Percentiles rank a stretch among this genome's conserved stretches.
Conservation (phyloP, 2,113 vertebrate genomes). For the Cynopterus brachyotis region DNA sequence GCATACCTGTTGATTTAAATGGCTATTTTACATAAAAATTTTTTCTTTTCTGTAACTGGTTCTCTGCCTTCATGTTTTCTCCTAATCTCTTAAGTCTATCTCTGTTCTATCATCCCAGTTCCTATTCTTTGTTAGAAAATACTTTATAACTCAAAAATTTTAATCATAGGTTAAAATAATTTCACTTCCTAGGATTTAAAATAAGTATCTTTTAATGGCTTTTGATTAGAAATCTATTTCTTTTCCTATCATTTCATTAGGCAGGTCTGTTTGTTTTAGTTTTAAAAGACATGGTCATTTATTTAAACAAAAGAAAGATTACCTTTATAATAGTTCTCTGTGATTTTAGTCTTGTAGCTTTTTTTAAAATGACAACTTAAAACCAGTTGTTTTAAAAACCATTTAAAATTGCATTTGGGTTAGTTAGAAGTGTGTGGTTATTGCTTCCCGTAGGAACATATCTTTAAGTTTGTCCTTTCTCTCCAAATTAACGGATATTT, state of each 20-base stretch:
- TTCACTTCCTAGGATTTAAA: not conserved
- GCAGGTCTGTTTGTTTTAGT: not conserved
- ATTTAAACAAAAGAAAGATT: not conserved
- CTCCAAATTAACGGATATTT: not conserved
- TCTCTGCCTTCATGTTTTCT: not conserved
- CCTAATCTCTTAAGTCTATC: not conserved
- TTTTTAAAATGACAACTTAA: not conserved
- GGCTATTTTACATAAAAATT: not conserved
- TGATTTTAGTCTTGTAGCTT: not conserved
- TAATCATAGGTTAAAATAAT: not conserved
- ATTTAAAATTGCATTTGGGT: not conserved
- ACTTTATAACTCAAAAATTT: not conserved
- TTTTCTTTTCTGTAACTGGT: not conserved
- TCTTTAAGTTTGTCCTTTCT: not conserved
- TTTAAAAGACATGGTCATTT: not conserved
- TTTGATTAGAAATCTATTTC: not conserved
- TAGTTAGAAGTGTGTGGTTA: not conserved
- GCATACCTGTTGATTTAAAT: not conserved
- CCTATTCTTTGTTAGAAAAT: not conserved
- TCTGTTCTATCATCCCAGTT: not conserved
- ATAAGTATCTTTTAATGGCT: not conserved
- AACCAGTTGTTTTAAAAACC: not conserved
- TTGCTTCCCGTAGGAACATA: not conserved
- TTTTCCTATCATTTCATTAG: not conserved
- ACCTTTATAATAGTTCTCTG: not conserved